Evolutionary conservation across 2,888 invertebrate species (phyloP).

Genomic region (Blomia tropicalis): DNA sequence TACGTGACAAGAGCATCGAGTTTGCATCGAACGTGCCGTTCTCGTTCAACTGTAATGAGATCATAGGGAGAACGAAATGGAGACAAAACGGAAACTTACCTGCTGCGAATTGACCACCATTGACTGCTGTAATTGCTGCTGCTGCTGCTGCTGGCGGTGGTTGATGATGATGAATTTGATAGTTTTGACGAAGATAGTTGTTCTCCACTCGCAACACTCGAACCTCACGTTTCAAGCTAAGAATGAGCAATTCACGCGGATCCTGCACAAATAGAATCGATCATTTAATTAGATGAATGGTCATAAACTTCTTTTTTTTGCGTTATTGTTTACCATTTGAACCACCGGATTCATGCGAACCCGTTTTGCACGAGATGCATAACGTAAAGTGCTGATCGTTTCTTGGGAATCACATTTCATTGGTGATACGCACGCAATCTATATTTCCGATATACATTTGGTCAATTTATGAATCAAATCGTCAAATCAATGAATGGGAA

Average conservation of each 20-base stretch:
- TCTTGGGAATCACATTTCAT: constrained; percentile 68
- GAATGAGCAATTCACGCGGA: constrained; percentile 72
- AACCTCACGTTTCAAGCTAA: constrained; percentile 72
- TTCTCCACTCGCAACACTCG: constrained; percentile 70
- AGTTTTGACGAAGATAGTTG: constrained; percentile 55
- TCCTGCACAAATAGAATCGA: too few relatives aligned
- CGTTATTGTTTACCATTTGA: constrained; percentile 55
- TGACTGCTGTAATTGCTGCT: too few relatives aligned
- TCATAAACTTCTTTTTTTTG: not conserved
- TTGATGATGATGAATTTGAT: not conserved
- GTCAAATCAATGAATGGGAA: too few relatives aligned
- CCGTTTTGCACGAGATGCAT: constrained; percentile 77
- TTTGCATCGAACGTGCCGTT: not conserved
- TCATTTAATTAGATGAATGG: not conserved
- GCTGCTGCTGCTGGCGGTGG: too few relatives aligned
- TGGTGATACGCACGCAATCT: constrained; percentile 89
- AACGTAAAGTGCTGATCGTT: constrained; percentile 74
- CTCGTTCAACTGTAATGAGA: not conserved
- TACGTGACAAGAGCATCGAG: too few relatives aligned
- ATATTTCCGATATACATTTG: constrained; percentile 27
- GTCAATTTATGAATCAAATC: too few relatives aligned
- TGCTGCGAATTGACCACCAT: constrained; percentile 4
- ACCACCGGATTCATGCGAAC: constrained; percentile 82
- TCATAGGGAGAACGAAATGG: not conserved
- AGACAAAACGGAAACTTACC: not conserved